Percentiles rank a stretch among this genome's conserved stretches.
Evolutionary conservation across 2,113 vertebrate genomes (phyloP).

Genomic region (Heterocephalus glaber): DNA sequence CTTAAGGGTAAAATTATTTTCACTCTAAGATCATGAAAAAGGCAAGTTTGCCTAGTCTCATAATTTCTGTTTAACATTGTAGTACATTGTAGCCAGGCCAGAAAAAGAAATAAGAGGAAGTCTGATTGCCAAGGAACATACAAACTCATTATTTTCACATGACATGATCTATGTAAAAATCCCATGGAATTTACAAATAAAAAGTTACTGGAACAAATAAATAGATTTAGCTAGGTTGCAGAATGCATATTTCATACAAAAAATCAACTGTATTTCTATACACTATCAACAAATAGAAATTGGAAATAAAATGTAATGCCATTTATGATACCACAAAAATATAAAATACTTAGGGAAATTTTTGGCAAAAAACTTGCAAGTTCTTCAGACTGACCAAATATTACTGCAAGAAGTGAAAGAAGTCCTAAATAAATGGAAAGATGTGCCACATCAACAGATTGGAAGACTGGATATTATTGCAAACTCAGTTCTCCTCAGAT

Average conservation of each 20-base stretch:
- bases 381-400: background rate
- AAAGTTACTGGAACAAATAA: background rate
- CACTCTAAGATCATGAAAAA: slow-evolving; percentile 5
- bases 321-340: background rate
- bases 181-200: background rate
- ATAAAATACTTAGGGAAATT: background rate
- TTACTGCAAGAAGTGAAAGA: background rate
- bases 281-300: background rate
- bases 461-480: background rate
- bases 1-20: background rate
- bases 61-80: background rate
- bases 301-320: background rate
- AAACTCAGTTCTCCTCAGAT: background rate
- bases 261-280: no score
- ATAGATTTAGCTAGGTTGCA: background rate
- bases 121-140: background rate
- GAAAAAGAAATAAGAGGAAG: background rate
- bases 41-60: background rate
- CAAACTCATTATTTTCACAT: background rate
- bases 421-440: background rate
- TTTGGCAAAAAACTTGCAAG: background rate
- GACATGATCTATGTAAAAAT: background rate
- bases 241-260: background rate
- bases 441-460: background rate
- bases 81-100: background rate